These are phyloP conservation scores for Rhagium mordax DNA, from an alignment of 2,888 invertebrate genomes.

Conservation along the genomic window DNA sequence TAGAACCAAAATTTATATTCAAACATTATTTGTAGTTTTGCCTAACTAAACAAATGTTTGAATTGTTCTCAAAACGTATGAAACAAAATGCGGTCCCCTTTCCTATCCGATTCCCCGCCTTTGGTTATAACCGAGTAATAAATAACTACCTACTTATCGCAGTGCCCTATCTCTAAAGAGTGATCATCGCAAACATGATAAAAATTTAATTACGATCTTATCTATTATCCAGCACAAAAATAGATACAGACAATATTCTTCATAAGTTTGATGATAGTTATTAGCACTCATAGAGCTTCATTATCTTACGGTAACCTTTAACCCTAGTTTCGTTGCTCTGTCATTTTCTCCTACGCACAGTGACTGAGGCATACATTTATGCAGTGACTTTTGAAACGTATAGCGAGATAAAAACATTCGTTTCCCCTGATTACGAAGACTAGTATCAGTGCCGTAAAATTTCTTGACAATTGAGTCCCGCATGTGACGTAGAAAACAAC, in stretches of 20 bases:
- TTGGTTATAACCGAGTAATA: not conserved
- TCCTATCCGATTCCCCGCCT: not conserved
- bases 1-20: too few species aligned
- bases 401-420: conserved; percentile 10
- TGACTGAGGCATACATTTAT: conserved; percentile 6
- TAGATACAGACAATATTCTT: not conserved
- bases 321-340: not conserved
- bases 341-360: not conserved
- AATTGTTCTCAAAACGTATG: too few species aligned
- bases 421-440: not conserved
- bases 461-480: not conserved
- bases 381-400: not conserved
- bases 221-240: not conserved
- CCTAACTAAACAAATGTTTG: too few species aligned
- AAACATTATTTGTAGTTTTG: too few species aligned
- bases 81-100: not conserved
- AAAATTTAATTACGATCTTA: too few species aligned
- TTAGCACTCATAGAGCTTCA: not conserved
- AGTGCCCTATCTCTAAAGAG: too few species aligned
- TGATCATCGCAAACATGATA: too few species aligned
- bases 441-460: not conserved
- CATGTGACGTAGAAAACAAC: not conserved
- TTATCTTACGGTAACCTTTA: conserved; percentile 1
- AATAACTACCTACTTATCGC: too few species aligned
- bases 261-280: not conserved